Percentiles rank a stretch among this genome's conserved stretches.
Evolutionary conservation across 2,888 invertebrate genomes (phyloP).

Genomic region (Hirtodrosophila histrioides): DNA sequence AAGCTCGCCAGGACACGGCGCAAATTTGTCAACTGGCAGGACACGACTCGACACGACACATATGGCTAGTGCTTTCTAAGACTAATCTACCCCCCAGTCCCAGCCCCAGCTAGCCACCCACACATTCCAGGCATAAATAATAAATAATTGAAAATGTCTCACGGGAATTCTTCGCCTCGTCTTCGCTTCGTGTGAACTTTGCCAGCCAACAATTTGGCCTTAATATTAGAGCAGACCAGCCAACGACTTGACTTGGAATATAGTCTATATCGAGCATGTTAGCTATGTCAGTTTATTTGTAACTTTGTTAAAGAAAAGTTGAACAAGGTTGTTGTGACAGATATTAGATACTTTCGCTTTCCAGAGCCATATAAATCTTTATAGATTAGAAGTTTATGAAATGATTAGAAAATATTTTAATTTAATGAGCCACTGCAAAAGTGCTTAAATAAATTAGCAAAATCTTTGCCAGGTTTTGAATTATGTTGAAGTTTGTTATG

Average conservation of each 20-base stretch:
- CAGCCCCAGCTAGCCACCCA: not conserved
- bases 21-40: conserved; percentile 74
- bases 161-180: conserved; percentile 57
- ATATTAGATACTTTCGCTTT: too few species aligned
- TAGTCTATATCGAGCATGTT: conserved; percentile 8
- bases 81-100: conserved; percentile 13
- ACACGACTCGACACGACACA: conserved; percentile 57
- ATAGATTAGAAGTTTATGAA: too few species aligned
- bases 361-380: too few species aligned
- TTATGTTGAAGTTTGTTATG: too few species aligned
- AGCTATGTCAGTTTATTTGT: conserved; percentile 2
- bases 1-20: conserved; percentile 59
- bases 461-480: too few species aligned
- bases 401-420: too few species aligned
- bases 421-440: too few species aligned
- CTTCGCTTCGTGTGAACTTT: conserved; percentile 69
- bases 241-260: conserved; percentile 31
- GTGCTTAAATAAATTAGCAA: too few species aligned
- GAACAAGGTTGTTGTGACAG: too few species aligned
- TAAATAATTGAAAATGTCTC: conserved; percentile 81
- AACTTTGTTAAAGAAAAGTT: not conserved
- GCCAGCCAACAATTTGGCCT: conserved; percentile 72
- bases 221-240: conserved; percentile 68
- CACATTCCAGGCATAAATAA: conserved; percentile 65
- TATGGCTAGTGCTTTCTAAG: conserved; percentile 56